Evolutionary conservation across 2,888 invertebrate genomes (phyloP), one percentile per base, ranked within the genome.

Genomic region (Scaptomyza parva): DNA sequence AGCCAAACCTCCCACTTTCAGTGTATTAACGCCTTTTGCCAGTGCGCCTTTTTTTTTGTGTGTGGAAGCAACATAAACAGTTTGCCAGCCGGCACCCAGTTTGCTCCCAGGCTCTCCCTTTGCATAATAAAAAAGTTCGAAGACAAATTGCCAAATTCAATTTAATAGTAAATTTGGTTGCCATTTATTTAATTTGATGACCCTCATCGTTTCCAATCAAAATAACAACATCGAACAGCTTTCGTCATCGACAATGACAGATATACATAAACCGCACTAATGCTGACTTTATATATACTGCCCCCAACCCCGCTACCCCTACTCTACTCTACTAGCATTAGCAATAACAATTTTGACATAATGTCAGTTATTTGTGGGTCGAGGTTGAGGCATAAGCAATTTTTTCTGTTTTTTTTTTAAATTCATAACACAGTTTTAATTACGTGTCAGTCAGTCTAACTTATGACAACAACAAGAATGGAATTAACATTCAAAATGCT

Each of bases 131-230:
- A 78, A 77, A 79, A 77, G 69, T 65, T 63, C 69, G 76, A 71
- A 76, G 83, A 83, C 87, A 83, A 83, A 86, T 83, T 83, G 76
- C 71, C 85, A 78, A 84, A 84, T 86, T 84, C 76, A 86, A 84
- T 86, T 83, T 81, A 78, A 83, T 84, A 84, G 87, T 84, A 72
- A 85, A 81, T 86, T 84, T 78, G 70, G 70, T 55, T 82, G 68
- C 62, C 83, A 64, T 86, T 83, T 84, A 86, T 84, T 84, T 84
- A 71, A 81, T 86, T 84, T 86, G 76, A 81, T 76, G 85, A 58
- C 65, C 72, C 66, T 18, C 53, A 52, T 39, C 43, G 33, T 3
- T 33, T 9, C 33, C 57, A 52, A 68, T 68, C 69, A 59, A 72
- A 68, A 57, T 68, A 28, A 28, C 58, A 37, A 37, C 37, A 60